Evolutionary conservation across 2,113 vertebrate species (phyloP).

Genomic region (Zosterops borbonicus): DNA sequence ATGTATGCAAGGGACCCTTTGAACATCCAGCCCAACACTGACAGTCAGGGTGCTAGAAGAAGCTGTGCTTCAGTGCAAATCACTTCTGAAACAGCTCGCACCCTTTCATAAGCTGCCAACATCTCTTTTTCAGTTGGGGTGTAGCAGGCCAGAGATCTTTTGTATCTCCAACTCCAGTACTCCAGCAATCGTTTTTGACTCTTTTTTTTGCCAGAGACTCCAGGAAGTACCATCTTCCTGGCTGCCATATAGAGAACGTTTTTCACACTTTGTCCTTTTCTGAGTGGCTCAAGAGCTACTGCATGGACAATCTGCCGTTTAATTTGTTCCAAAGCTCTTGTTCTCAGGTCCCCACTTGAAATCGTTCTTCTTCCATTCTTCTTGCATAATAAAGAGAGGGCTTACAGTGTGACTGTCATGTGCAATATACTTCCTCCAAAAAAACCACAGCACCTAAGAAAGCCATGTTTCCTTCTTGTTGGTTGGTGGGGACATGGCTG

Average conservation of each 20-base stretch:
- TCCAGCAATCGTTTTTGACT: neutral
- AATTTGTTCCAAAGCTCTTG: neutral
- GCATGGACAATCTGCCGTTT: neutral
- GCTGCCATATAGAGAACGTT: neutral
- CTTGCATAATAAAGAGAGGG: neutral
- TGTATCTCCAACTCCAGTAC: neutral
- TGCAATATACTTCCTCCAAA: neutral
- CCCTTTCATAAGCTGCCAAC: neutral
- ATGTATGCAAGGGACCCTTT: neutral
- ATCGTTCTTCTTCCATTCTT: neutral
- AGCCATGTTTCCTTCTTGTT: neutral
- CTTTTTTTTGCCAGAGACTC: neutral
- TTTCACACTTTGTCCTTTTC: neutral
- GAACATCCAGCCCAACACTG: neutral
- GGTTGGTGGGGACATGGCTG: neutral
- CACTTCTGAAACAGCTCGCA: neutral
- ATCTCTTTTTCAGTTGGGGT: neutral
- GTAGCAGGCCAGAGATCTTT: neutral
- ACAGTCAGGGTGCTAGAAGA: accelerated
- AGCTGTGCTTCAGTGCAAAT: neutral
- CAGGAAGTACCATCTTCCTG: neutral
- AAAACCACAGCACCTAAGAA: neutral
- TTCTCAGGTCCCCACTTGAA: neutral
- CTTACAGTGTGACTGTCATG: neutral
- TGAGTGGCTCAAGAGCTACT: neutral